Conservation (phyloP, 2,797 vertebrate species). For the Hoplostethus atlanticus region DNA sequence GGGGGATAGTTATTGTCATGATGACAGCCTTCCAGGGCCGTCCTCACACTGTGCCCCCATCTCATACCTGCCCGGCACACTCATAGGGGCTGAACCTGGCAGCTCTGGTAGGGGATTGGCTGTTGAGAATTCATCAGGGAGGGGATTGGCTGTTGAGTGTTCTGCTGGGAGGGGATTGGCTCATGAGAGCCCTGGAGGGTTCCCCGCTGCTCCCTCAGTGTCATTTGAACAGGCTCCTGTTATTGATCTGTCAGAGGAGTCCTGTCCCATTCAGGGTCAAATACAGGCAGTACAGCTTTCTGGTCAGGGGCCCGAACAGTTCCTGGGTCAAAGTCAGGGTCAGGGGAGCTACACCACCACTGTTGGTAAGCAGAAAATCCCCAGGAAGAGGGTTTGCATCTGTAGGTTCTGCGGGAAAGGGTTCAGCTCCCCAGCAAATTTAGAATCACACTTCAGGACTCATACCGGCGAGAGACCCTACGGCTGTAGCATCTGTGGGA, state of each 20-base stretch:
- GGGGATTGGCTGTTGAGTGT: slow-evolving; percentile 26
- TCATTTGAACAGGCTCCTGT: slow-evolving; percentile 41
- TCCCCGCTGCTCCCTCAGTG: slow-evolving; percentile 16
- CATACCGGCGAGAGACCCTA: slow-evolving; percentile 78
- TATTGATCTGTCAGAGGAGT: slow-evolving; percentile 58
- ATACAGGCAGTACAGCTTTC: slow-evolving; percentile 18
- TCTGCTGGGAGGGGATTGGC: slow-evolving; percentile 25
- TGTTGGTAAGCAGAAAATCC: slow-evolving; percentile 24
- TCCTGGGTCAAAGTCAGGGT: slow-evolving; percentile 25
- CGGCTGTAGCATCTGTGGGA: slow-evolving; percentile 74
- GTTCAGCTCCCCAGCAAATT: slow-evolving; percentile 71
- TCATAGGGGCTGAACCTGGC: slow-evolving; percentile 30
- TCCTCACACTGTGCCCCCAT: slow-evolving; percentile 59
- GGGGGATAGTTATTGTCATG: slow-evolving; percentile 41
- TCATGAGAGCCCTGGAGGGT: slow-evolving; percentile 21
- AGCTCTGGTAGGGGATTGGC: slow-evolving; percentile 40
- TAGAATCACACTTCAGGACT: slow-evolving; percentile 76
- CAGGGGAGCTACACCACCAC: slow-evolving; percentile 1
- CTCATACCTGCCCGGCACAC: slow-evolving; percentile 32
- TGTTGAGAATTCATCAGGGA: slow-evolving; percentile 30
- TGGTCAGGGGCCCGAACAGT: slow-evolving; percentile 15
- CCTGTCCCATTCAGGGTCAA: slow-evolving; percentile 24
- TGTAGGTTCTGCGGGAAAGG: slow-evolving; percentile 74
- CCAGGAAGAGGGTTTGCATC: slow-evolving; percentile 55
- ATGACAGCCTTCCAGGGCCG: slow-evolving; percentile 51